Evolutionary conservation across 2,113 vertebrate species (phyloP), one percentile per base, ranked within the genome.

Genomic region (Entosphenus tridentatus): DNA sequence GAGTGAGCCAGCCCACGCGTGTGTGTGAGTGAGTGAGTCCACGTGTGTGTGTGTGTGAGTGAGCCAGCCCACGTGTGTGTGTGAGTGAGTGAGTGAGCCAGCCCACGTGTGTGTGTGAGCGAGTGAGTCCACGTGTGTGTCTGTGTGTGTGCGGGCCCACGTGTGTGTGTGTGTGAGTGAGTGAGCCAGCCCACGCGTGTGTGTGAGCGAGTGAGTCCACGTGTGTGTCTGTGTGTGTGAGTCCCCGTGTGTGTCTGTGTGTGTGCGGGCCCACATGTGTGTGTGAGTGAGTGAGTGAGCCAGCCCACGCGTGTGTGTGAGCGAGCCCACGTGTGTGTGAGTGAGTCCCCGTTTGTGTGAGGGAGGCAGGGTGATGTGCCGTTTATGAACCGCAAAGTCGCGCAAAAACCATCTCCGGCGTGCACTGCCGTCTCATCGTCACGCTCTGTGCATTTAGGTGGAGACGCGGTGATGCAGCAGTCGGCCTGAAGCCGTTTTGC

Each of bases 151-250:
- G 58, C 6, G 3, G 3, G 58, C 2, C 13, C 16, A 16, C 16
- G 58, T 62, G 58, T 62, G 58, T 62, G 58, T 62, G 16, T 62
- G 58, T 62, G 58, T 62, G 58, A 6, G 16, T 62, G 58, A 14
- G 58, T 62, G 58, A 13, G 58, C 16, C 12, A 13, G 58, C 16
- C 13, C 16, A 16, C 16, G 58, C 7, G 16, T 62, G 58, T 62
- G 58, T 62, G 58, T 62, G 58, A 5, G 58, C 16, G 16, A 13
- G 58, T 62, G 58, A 14, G 58, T 6, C 13, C 16, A 16, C 16
- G 58, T 62, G 58, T 62, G 58, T 62, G 58, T 62, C 3, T 62
- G 3, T 62, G 58, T 62, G 58, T 62, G 58, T 62, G 58, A 14
- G 58, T 8, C 13, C 16, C 7, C 7, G 58, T 62, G 58, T 62